phyloP scores from a whole-genome alignment of 2,888 invertebrate genomes.

The Aphrophora alni region DNA sequence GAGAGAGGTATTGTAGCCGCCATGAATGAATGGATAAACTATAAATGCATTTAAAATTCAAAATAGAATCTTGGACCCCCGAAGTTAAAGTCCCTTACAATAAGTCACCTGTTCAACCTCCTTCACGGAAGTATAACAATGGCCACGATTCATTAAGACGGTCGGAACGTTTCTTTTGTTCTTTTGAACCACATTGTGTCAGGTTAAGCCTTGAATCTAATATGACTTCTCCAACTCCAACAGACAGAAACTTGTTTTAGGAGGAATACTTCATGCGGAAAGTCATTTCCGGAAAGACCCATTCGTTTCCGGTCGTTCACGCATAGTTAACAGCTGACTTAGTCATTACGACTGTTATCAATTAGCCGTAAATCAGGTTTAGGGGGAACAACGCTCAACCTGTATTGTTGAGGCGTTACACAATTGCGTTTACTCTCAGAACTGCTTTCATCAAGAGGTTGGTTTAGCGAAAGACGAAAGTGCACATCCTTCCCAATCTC shows the following conservation, averaged over 20 bases:
- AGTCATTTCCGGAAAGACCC: slow-evolving; percentile 4
- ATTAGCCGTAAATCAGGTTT: neutral
- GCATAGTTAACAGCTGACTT: neutral
- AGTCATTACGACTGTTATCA: neutral
- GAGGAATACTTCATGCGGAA: neutral
- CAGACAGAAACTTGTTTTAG: slow-evolving; percentile 4
- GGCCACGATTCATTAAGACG: neutral
- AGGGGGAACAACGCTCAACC: no score
- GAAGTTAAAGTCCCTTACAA: neutral
- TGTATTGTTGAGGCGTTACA: no score
- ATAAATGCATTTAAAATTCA: no score
- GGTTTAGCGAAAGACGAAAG: no score
- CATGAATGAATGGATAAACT: no score
- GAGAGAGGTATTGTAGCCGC: no score
- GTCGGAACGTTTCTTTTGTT: neutral
- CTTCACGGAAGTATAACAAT: neutral
- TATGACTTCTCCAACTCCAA: neutral
- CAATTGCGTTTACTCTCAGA: no score
- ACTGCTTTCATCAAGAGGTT: no score
- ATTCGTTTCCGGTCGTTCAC: neutral
- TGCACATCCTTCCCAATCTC: no score
- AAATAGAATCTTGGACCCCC: neutral
- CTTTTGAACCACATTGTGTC: neutral
- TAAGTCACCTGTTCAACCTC: neutral
- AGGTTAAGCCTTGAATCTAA: neutral